Evolutionary conservation across 2,888 invertebrate species (phyloP).

Genomic region (Brachyopa scutellaris): DNA sequence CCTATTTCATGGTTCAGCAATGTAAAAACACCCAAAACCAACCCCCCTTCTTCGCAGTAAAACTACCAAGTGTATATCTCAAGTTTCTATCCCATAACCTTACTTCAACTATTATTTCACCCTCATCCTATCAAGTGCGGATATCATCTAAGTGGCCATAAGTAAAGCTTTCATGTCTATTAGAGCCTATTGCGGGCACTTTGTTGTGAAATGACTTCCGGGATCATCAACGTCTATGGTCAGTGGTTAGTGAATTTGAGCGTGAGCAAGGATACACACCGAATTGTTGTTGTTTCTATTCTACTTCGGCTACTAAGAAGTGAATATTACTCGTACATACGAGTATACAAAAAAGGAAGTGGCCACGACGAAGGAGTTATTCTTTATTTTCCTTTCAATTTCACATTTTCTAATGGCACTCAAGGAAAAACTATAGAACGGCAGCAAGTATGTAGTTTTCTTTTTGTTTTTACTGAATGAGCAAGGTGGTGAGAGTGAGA

Average conservation of each 20-base stretch:
- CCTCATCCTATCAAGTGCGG: conserved; percentile 49
- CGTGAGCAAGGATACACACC: conserved; percentile 42
- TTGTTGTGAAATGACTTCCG: conserved; percentile 71
- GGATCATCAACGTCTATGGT: conserved; percentile 66
- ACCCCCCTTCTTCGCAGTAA: conserved; percentile 7
- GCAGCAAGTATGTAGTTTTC: conserved; percentile 32
- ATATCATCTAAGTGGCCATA: conserved; percentile 68
- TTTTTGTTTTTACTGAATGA: conserved; percentile 9
- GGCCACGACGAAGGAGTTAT: conserved; percentile 58
- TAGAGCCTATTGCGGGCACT: conserved; percentile 69
- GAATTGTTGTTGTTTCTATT: conserved; percentile 6
- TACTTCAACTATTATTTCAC: conserved; percentile 19
- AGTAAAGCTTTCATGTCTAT: conserved; percentile 69
- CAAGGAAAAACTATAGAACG: conserved; percentile 25
- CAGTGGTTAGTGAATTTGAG: conserved; percentile 57
- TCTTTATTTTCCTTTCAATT: conserved; percentile 68
- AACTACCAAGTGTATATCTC: conserved; percentile 20
- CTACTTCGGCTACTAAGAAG: too few relatives aligned
- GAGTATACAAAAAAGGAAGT: conserved; percentile 54
- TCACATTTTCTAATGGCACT: conserved; percentile 67
- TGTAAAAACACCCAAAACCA: background rate
- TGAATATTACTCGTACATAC: too few relatives aligned
- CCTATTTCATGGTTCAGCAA: too few relatives aligned
- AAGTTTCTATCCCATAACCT: background rate
- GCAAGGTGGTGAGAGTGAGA: background rate